Evolutionary conservation across 2,888 invertebrate species (phyloP).

Genomic region (Physocephala rufipes): DNA sequence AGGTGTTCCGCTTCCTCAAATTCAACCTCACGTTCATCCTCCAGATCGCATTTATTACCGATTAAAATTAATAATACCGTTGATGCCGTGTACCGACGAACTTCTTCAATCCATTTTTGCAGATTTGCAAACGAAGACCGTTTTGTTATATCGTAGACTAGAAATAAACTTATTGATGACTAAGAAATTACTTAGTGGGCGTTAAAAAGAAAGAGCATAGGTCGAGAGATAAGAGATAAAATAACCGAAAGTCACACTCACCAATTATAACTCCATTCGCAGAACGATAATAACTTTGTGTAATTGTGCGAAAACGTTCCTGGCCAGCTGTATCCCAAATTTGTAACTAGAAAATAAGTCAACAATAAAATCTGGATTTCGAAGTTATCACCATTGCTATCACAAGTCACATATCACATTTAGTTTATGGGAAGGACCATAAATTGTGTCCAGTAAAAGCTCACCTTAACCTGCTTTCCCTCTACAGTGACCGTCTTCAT

Average conservation of each 20-base stretch:
- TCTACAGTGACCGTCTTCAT: constrained; percentile 97
- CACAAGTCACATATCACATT: too few relatives aligned
- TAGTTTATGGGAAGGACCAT: too few relatives aligned
- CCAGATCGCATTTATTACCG: constrained; percentile 91
- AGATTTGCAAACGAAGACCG: constrained; percentile 89
- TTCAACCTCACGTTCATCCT: constrained; percentile 83
- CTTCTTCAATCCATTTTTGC: constrained; percentile 96
- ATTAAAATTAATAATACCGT: constrained; percentile 90
- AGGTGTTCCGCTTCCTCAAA: constrained; percentile 87
- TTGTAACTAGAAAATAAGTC: constrained; percentile 68
- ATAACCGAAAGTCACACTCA: constrained; percentile 57
- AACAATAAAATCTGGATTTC: background rate
- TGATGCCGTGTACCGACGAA: constrained; percentile 90
- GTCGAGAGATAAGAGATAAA: background rate
- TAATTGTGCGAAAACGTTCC: constrained; percentile 95
- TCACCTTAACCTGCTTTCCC: constrained; percentile 93
- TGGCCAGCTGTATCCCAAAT: constrained; percentile 99
- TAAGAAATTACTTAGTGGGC: background rate
- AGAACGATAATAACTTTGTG: constrained; percentile 96
- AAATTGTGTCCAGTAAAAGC: too few relatives aligned
- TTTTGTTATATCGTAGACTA: constrained; percentile 95
- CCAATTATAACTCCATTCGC: constrained; percentile 96
- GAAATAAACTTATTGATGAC: background rate
- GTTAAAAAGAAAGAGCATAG: background rate
- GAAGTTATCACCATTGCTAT: too few relatives aligned